Base-by-base conservation (phyloP, 64 coral and sea anemone species). In the Actinia equina region DNA sequence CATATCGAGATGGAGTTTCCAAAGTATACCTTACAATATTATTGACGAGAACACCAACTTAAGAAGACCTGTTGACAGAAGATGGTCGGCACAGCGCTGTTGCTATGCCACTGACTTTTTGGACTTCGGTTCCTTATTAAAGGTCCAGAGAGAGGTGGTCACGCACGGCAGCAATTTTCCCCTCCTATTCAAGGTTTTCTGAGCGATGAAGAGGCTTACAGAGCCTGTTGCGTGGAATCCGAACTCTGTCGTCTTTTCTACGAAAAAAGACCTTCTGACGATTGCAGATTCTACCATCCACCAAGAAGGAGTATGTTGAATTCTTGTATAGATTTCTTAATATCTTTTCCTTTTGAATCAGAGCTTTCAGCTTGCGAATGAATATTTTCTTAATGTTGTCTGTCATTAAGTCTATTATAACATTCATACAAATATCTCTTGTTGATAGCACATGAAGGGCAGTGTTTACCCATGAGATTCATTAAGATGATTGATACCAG, bases 201-300 rank as follows among this genome's bases (percentile, higher is more conserved):
- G 15, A 85, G 7, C 3, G 89, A 90, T 22, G 18, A 57, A 12
- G 82, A 90, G 37, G 89, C 90, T 16, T 25, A 92, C 16, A 37
- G 74, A 3, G 62, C 26, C 12, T 92, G 90, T 52, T 92, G 90
- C 58, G 78, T 83, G n/a, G n/a, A n/a, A n/a, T n/a, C n/a, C n/a
- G n/a, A n/a, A n/a, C n/a, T n/a, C n/a, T n/a, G n/a, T n/a, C n/a
- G n/a, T n/a, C n/a, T n/a, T n/a, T n/a, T n/a, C n/a, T n/a, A n/a
- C n/a, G n/a, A n/a, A n/a, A n/a, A 7, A 71, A 59, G 90, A 51
- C 86, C 85, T 26, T 87, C 85, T 77, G 90, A 92, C 26, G 23
- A 8, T 14, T 92, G 90, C 23, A 0, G 1, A 5, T 16, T 7
- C 22, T 92, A 92, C 27, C 8, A 20, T 4, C 78, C 90, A 52